Base-by-base conservation (phyloP, 2,888 invertebrate genomes). In the Griposia aprilina region DNA sequence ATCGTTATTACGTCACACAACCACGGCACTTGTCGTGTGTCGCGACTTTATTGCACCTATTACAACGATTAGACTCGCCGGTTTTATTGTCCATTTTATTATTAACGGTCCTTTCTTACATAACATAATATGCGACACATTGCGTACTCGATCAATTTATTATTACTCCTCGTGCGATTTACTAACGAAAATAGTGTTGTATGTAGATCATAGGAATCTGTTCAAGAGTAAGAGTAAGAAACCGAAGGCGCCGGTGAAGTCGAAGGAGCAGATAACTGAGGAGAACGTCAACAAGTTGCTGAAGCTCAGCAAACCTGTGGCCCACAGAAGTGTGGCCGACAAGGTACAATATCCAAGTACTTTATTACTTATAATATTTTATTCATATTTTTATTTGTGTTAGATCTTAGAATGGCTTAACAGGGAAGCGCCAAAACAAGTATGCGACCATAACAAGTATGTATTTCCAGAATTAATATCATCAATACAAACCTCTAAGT, bases 241-340 rank as follows among this genome's bases (percentile, higher is more conserved):
- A 69, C 92, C 91, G 74, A 86, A 87, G 60, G 80, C 78, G 78
- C 73, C 87, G 82, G 73, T n/a, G 26, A 90, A 86, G 75, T 82
- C 90, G 0, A 87, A 94, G 80, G 92, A 93, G 45, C 93, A 91
- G 45, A 79, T 88, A 5, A 82, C 94, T 0, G 95, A 97, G 65
- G 96, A 97, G 76, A 97, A 97, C 82, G 91, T 97, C 3, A 92
- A 94, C 81, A 96, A 95, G 83, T 92, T 97, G 63, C 90, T 97
- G 59, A 92, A 94, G 3, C 90, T 97, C 0, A 97, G 97, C n/a
- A 91, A 90, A 68, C 94, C 95, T 0, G 90, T 92, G 5, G 91
- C 96, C 0, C 92, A 97, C 76, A 85, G 88, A 11, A 88, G 91
- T 1, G 91, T 94, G 30, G 91, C 96, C n/a, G 91, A 94, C n/a